These are phyloP conservation scores for Gobio gobio DNA, from an alignment of 2,113 vertebrate species.

Conservation along the genomic window DNA sequence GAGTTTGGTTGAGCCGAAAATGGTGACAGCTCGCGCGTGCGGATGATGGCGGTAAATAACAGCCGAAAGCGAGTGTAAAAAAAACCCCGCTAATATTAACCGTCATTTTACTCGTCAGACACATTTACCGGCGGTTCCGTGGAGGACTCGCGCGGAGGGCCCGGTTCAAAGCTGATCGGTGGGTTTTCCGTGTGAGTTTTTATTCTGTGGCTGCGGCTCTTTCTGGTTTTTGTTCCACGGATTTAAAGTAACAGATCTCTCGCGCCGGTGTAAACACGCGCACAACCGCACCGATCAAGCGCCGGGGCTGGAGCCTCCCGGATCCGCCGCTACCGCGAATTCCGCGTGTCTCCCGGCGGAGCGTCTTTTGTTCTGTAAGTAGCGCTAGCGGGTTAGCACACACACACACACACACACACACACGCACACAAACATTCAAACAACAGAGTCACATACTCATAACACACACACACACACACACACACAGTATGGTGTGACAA, in stretches of 20 bases:
- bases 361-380: slow-evolving; percentile 46
- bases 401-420: slow-evolving; percentile 7
- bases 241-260: slow-evolving; percentile 28
- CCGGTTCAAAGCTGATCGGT: neutral
- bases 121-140: neutral
- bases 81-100: neutral
- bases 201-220: neutral
- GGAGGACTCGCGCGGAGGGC: neutral
- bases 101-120: neutral
- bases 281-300: neutral
- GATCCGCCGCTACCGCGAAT: neutral
- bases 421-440: slow-evolving; percentile 2
- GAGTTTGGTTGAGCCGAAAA: slow-evolving; percentile 73
- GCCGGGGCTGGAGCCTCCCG: neutral
- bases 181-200: slow-evolving; percentile 7
- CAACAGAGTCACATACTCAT: neutral
- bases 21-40: slow-evolving; percentile 85
- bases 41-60: slow-evolving; percentile 87
- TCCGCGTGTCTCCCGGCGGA: slow-evolving; percentile 37
- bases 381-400: slow-evolving; percentile 42
- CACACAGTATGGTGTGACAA: neutral
- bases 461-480: neutral
- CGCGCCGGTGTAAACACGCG: slow-evolving; percentile 15
- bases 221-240: slow-evolving; percentile 17
- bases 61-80: slow-evolving; percentile 57